Evolutionary conservation across 2,113 vertebrate genomes (phyloP), one percentile per base, ranked within the genome.

Genomic region (Odobenus rosmarus): DNA sequence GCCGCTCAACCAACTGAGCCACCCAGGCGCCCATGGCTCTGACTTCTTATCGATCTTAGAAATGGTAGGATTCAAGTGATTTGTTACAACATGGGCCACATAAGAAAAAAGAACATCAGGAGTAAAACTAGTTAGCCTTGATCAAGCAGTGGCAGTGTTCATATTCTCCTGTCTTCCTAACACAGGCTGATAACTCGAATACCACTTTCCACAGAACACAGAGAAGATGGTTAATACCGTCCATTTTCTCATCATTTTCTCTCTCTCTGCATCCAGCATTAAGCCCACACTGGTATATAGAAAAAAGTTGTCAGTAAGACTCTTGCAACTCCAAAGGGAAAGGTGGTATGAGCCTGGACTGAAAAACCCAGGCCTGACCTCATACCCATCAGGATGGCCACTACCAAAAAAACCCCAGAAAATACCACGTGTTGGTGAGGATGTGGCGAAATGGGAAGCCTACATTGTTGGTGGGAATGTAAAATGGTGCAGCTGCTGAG

Each of bases 171-270:
- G 42, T 53, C 82, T 72, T 95, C 80, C 49, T 77, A 33, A 93
- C 93, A 93, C 86, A 39, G 2, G 91, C 77, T 71, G 26, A 0
- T 0, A 91, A n/a, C 76, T 92, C 7, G 28, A 96, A 76, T 39
- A 82, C 28, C 13, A 69, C 42, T 79, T 92, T 36, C 69, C 95
- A 87, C 18, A 88, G 36, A 95, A 93, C 12, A 93, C 23, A 64
- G 18, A 74, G 49, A 64, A 95, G 49, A 83, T 8, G 10, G 96
- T 95, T 90, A 89, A 72, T 94, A 92, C 2, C n/a, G 13, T 21
- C 36, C 59, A 55, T 26, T 81, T 80, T 64, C 83, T 42, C 31
- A 57, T 49, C 33, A 33, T 53, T 33, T 36, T 12, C n/a, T 57
- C 23, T 36, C 12, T 67, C n/a, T 67, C 86, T 42, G 33, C 49